phyloP scores from a whole-genome alignment of 2,113 vertebrate genomes.

The Erinaceus europaeus region DNA sequence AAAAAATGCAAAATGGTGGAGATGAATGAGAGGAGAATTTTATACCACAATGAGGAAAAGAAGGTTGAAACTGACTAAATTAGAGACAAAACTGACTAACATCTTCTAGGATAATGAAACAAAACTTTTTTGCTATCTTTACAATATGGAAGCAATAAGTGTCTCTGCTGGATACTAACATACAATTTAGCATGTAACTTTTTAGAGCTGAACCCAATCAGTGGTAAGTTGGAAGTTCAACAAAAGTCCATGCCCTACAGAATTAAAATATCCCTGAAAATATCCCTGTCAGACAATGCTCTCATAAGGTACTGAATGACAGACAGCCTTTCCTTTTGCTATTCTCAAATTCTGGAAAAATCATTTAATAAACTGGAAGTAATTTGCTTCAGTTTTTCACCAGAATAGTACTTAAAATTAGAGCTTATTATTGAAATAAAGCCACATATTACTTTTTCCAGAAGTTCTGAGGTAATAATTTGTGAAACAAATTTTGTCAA shows the following conservation, averaged over 20 bases:
- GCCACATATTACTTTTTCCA: neutral
- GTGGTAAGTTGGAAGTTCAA: neutral
- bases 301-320: neutral
- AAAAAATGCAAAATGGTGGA: neutral
- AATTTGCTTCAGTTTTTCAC: neutral
- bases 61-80: neutral
- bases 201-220: neutral
- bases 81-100: constrained; percentile 9
- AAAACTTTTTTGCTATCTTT: neutral
- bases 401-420: neutral
- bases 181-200: neutral
- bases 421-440: neutral
- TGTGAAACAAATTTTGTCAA: neutral
- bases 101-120: neutral
- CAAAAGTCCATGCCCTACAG: neutral
- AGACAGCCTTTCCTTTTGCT: neutral
- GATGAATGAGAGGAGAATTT: neutral
- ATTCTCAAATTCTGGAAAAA: neutral
- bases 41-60: neutral
- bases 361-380: neutral
- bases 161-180: neutral
- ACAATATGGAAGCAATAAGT: neutral
- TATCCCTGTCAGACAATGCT: neutral
- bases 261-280: neutral
- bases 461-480: neutral